Conservation (phyloP, 2,797 vertebrate species). For the Alosa sapidissima region DNA sequence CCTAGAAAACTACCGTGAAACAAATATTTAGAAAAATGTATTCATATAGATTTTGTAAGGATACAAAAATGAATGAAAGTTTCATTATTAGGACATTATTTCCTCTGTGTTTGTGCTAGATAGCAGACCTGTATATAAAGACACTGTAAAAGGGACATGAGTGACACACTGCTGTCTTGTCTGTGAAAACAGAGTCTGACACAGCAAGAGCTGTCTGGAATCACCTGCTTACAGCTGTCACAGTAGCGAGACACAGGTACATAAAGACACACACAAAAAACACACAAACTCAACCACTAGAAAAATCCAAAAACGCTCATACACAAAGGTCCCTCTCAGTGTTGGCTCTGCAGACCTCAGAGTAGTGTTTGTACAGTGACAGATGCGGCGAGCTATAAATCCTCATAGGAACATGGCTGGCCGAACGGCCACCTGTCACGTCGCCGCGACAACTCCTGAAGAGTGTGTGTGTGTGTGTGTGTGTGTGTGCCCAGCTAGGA, state of each 20-base stretch:
- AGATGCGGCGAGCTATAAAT: constrained; percentile 63
- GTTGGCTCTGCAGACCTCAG: constrained; percentile 60
- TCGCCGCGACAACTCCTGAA: constrained; percentile 46
- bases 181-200: not conserved
- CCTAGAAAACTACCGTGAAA: not conserved
- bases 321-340: constrained; percentile 54
- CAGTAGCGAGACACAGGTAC: not conserved
- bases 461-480: constrained; percentile 1
- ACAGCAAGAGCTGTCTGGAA: not conserved
- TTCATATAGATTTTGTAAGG: no score
- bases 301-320: constrained; percentile 28
- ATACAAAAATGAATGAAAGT: no score
- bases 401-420: constrained; percentile 49
- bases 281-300: constrained; percentile 2
- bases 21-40: not conserved
- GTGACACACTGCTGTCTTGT: not conserved
- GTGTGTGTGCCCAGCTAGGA: not conserved
- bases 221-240: not conserved
- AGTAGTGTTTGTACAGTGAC: constrained; percentile 62
- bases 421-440: constrained; percentile 57
- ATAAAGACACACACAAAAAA: not conserved
- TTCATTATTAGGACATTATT: not conserved
- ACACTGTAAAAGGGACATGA: not conserved
- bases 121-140: not conserved
- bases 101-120: not conserved